Evolutionary conservation across 2,888 invertebrate species (phyloP), one percentile per base, ranked within the genome.

Genomic region (Scaptomyza tumidula): DNA sequence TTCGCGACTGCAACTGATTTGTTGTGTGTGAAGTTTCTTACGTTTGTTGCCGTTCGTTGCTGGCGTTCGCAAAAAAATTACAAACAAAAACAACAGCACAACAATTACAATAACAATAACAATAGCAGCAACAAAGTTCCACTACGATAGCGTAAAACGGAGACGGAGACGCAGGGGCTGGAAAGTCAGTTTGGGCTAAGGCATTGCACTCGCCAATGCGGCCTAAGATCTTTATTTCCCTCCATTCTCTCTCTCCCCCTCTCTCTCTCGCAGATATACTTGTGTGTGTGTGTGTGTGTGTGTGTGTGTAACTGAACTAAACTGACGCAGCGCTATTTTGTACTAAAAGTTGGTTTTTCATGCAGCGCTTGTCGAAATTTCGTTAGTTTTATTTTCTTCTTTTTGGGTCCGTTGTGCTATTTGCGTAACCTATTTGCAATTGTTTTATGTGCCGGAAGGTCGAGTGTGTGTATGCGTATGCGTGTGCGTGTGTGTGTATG

Each of bases 1-100:
- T 83, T 84, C 88, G 84, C 88, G 85, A 85, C 76, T 85, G 84
- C 84, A 85, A 85, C 88, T 85, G 84, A 85, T 78, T 88, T 68
- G 69, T 88, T 68, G 71, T 80, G 76, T 82, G 80, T 83, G 74
- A 74, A 71, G 86, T 74, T 66, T 65, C 58, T 64, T 43, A 71
- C 48, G 46, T 29, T 46, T 80, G 43, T 44, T 29, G 63, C 39
- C 9, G 11, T 44, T 56, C 19, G 19, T 19, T 19, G 55, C 13
- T 56, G 52, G 33, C 48, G 65, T 14, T 65, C 56, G 79, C 72
- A 61, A 85, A 75, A 67, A 27, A n/a, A n/a, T n/a, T n/a, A 27
- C 14, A 24, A 24, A 50, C 19, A 14, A 43, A 46, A 37, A 29
- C 29, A 29, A 29, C 29, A 6, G 27, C 27, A 35, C 35, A 37